These are phyloP conservation scores for Trichogramma evanescens DNA, from an alignment of 2,888 invertebrate species.

Conservation along the genomic window DNA sequence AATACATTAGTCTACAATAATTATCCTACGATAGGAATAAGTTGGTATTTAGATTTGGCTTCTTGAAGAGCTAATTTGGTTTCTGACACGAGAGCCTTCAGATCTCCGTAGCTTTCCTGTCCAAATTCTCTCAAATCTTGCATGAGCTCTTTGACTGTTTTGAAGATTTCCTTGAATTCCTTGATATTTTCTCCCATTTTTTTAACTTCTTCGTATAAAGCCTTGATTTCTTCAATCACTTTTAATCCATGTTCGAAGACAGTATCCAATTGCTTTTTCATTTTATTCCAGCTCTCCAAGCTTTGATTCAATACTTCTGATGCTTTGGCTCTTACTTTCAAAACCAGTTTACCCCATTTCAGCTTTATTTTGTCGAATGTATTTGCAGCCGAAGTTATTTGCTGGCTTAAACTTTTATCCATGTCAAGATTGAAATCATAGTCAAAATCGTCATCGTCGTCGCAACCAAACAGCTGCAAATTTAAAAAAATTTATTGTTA, in stretches of 20 bases:
- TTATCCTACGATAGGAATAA: slow-evolving; percentile 18
- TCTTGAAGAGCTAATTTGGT: background rate
- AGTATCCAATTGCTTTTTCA: background rate
- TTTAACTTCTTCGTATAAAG: background rate
- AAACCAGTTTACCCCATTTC: background rate
- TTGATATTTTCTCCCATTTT: background rate
- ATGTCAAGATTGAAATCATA: too few relatives aligned
- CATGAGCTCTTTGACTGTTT: background rate
- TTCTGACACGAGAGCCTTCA: background rate
- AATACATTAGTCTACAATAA: too few relatives aligned
- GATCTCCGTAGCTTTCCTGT: background rate
- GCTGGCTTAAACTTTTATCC: too few relatives aligned
- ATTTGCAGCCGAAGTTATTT: too few relatives aligned
- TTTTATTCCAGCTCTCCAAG: background rate
- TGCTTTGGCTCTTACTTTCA: background rate
- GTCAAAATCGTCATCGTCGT: too few relatives aligned
- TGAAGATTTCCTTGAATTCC: background rate
- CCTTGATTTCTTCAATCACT: background rate
- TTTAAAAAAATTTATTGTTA: too few relatives aligned
- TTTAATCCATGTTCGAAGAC: background rate
- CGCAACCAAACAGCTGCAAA: too few relatives aligned
- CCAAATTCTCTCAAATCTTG: background rate
- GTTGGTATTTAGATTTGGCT: slow-evolving; percentile 22
- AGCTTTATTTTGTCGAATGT: background rate
- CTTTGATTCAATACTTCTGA: background rate